phyloP scores from a whole-genome alignment of 2,113 vertebrate genomes.

The Aythya baeri region DNA sequence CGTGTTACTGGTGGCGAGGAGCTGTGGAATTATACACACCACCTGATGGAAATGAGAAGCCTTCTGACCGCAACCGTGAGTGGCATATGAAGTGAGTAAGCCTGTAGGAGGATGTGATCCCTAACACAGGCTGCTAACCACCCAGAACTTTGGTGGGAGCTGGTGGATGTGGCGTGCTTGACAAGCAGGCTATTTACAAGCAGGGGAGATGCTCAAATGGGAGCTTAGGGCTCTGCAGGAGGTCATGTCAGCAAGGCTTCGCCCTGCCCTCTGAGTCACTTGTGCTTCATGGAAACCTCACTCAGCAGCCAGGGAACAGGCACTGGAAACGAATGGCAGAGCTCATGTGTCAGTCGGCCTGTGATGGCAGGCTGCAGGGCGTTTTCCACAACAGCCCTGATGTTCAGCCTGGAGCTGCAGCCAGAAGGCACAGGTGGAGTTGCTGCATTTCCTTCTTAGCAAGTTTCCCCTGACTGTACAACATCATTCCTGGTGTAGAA shows the following conservation, averaged over 20 bases:
- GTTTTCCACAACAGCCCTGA: background rate
- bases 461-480: background rate
- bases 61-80: background rate
- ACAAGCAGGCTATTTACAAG: background rate
- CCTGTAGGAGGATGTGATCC: background rate
- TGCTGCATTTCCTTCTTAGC: background rate
- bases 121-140: background rate
- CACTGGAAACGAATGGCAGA: background rate
- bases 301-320: rapidly evolving
- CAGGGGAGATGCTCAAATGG: background rate
- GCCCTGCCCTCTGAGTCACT: background rate
- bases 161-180: background rate
- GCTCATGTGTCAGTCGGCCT: background rate
- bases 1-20: background rate
- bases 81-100: rapidly evolving
- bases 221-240: background rate
- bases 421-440: background rate
- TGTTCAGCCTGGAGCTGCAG: background rate
- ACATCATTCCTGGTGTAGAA: background rate
- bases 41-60: background rate
- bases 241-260: background rate
- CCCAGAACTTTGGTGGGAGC: background rate
- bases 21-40: background rate
- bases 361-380: rapidly evolving
- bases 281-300: background rate